Conservation (phyloP, 2,888 invertebrate genomes). For the Lymantria dispar region DNA sequence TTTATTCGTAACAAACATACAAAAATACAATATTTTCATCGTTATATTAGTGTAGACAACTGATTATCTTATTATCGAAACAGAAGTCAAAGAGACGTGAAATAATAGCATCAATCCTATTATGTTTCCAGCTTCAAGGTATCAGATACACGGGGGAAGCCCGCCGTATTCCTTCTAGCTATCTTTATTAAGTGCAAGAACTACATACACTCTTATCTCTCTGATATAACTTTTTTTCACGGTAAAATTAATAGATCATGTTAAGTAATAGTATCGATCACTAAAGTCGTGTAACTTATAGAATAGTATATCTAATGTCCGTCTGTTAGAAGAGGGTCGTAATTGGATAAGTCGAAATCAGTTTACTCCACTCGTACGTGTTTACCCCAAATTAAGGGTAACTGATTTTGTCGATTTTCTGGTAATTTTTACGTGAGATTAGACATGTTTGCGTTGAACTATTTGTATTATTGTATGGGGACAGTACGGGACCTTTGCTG, state of each 20-base stretch:
- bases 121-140: too few relatives aligned
- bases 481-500: not conserved
- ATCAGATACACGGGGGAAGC: too few relatives aligned
- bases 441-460: slow-evolving; percentile 30
- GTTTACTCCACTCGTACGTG: slow-evolving; percentile 77
- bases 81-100: not conserved
- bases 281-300: slow-evolving; percentile 16
- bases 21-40: too few relatives aligned
- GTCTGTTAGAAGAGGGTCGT: slow-evolving; percentile 51
- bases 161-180: too few relatives aligned
- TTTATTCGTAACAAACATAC: too few relatives aligned
- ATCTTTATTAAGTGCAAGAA: too few relatives aligned
- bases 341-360: slow-evolving; percentile 79
- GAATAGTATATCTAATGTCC: slow-evolving; percentile 42
- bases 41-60: too few relatives aligned
- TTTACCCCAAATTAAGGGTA: slow-evolving; percentile 72
- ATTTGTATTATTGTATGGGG: slow-evolving; percentile 17
- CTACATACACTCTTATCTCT: too few relatives aligned
- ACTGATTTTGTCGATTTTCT: slow-evolving; percentile 55
- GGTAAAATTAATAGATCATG: too few relatives aligned
- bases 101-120: too few relatives aligned
- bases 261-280: not conserved
- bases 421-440: slow-evolving; percentile 49
- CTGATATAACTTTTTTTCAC: too few relatives aligned
- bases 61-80: too few relatives aligned